Base-by-base conservation (phyloP, 1,140 invertebrate genomes). In the Lordiphosa collinella region DNA sequence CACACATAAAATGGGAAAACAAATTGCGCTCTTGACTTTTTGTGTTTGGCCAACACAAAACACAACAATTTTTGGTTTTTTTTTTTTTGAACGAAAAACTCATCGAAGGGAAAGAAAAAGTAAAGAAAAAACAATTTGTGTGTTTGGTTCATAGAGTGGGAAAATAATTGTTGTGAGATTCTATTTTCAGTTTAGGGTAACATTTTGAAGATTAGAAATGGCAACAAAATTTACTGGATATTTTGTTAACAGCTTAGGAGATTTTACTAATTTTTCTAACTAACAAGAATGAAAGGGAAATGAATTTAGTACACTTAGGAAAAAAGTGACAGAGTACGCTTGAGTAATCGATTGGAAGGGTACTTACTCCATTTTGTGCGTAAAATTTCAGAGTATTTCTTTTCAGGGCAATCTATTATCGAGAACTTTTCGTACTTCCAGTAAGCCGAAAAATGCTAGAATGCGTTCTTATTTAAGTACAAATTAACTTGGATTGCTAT, bases 1-100 rank as follows among this genome's bases (percentile, higher is more conserved):
- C 43, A 60, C 67, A 69, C 50, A 59, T 80, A 65, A 75, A 74
- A 70, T 62, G 48, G 31, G 18, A 34, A 51, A 82, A 67, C 61
- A 76, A 80, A 76, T 70, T 66, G 65, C 35, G 56, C 56, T 44
- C 46, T 48, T 54, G 53, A 59, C 62, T 57, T 70, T 55, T 66
- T 40, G 37, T 44, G 48, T 63, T 65, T 49, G 41, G 40, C 63
- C 41, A 44, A 44, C 40, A 43, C 13, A 36, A 1, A 41, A 41
- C 40, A 41, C 9, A 41, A 18, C 22, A 44, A 18, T 12, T 29
- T 29, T 64, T 49, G 60, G 54, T 35, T 12, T 5, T 41, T 36
- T n/a, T 32, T 6, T 5, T 12, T 13, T 18, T 51, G 41, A 69
- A 60, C 51, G 55, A 38, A 64, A 56, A 55, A 38, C 16, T 36